Conservation (phyloP, 2,888 invertebrate species). For the Euzophera pinguis region DNA sequence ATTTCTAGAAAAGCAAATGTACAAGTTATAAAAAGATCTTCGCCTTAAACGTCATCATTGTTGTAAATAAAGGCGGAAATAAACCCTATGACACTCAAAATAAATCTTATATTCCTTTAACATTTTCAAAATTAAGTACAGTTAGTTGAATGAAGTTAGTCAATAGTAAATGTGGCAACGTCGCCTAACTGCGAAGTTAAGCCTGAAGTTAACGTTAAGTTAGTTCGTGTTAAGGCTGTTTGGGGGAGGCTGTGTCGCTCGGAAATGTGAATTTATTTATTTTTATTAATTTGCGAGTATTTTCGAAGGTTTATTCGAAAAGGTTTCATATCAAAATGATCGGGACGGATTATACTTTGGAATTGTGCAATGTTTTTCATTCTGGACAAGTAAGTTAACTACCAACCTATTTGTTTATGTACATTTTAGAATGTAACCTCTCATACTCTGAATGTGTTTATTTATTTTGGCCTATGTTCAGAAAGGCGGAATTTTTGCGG, state of each 20-base stretch:
- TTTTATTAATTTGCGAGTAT: conserved; percentile 28
- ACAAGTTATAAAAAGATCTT: conserved; percentile 1
- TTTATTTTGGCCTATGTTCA: too few relatives aligned
- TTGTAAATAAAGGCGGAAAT: conserved; percentile 12
- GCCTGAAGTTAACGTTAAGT: conserved; percentile 53
- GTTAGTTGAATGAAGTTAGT: conserved; percentile 48
- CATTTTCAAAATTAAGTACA: conserved; percentile 39
- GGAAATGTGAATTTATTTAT: conserved; percentile 33
- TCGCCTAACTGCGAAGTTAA: conserved; percentile 35
- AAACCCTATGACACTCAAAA: fast-evolving
- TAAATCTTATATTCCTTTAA: conserved; percentile 21
- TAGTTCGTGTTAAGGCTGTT: conserved; percentile 42
- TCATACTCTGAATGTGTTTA: too few relatives aligned
- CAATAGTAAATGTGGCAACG: conserved; percentile 55
- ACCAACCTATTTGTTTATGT: conserved; percentile 10
- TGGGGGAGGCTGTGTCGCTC: conserved; percentile 40
- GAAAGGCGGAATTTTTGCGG: too few relatives aligned
- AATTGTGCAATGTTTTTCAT: conserved; percentile 93
- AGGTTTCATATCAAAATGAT: conserved; percentile 79
- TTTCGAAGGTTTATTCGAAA: conserved; percentile 21
- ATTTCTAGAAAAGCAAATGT: too few relatives aligned
- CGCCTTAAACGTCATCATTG: background rate
- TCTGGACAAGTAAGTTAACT: conserved; percentile 86
- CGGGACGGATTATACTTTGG: conserved; percentile 91
- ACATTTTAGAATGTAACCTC: background rate